Conservation (phyloP, 37 sponge, comb jelly and placozoan genomes). For the Corticium candelabrum region DNA sequence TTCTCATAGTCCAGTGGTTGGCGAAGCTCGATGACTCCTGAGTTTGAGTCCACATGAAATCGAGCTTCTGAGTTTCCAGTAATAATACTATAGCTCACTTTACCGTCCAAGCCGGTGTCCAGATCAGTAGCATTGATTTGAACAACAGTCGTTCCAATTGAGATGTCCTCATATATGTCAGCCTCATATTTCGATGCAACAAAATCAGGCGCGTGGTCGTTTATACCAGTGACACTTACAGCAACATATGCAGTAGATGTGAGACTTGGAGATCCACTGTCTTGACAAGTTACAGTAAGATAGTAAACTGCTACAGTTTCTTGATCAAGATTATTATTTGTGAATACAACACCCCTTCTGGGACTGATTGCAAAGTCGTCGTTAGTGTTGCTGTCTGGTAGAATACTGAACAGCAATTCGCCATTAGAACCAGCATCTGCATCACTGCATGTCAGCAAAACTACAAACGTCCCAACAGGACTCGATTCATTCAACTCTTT, state of each 20-base stretch:
- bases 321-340: conserved; percentile 18
- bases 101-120: conserved; percentile 26
- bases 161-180: conserved; percentile 20
- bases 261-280: conserved; percentile 17
- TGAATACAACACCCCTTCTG: conserved; percentile 17
- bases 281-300: conserved; percentile 28
- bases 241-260: background rate
- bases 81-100: conserved; percentile 24
- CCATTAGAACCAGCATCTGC: background rate
- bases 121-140: conserved; percentile 37
- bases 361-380: background rate
- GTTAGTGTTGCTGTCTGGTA: background rate
- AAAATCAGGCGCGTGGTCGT: conserved; percentile 45
- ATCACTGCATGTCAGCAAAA: background rate
- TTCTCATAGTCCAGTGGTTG: conserved; percentile 38
- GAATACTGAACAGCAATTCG: background rate
- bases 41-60: conserved; percentile 25
- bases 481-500: background rate
- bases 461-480: background rate
- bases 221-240: conserved; percentile 36
- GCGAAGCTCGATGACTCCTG: conserved; percentile 17
- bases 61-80: conserved; percentile 23
- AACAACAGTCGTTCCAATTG: conserved; percentile 11
- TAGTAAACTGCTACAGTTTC: conserved; percentile 13
- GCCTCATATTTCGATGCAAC: conserved; percentile 6